Base-by-base conservation (phyloP, 2,888 invertebrate species). In the Belgica antarctica region DNA sequence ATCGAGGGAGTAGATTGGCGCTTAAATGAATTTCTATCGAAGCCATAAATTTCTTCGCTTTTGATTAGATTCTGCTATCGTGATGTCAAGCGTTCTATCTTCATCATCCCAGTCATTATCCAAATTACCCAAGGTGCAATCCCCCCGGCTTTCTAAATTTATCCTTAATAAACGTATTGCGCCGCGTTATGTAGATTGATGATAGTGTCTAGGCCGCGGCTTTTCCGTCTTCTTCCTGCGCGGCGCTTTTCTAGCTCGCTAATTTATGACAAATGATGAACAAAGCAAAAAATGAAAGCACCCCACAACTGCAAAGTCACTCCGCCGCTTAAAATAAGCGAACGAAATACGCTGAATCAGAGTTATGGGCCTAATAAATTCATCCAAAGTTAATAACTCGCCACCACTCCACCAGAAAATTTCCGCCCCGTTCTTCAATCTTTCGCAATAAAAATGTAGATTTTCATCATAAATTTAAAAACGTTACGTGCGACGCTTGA, bases 361-460 rank as follows among this genome's bases (percentile, higher is more conserved):
- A 41, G n/a, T 41, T 5, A 41, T 41, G 2, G 3, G 41, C 3
- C 4, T 41, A 41, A 5, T 41, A 41, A 41, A 41, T 41, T 41
- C 41, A 41, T 41, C 10, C 41, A 15, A 41, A 5, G 2, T 10
- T 5, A 41, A 41, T 41, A 41, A 41, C 15, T 41, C 10, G 2
- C 41, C 41, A 41, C 41, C 8, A 2, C 12, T 7, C 34, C 41
- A 15, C 8, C n/a, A n/a, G n/a, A n/a, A n/a, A n/a, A n/a, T n/a
- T n/a, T n/a, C n/a, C n/a, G n/a, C n/a, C n/a, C n/a, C 41, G 4
- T 41, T n/a, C n/a, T n/a, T 5, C 41, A 10, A n/a, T n/a, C 2
- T 15, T 41, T 41, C 41, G 41, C 10, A 22, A 22, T 59, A 25
- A 59, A 59, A 22, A 57, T 57, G 57, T 57, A 57, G 59, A 59